Percentiles rank a stretch among this genome's conserved stretches.
These are phyloP conservation scores for Acrocephalus scirpaceus DNA, from an alignment of 2,797 vertebrate genomes.

Conservation along the genomic window DNA sequence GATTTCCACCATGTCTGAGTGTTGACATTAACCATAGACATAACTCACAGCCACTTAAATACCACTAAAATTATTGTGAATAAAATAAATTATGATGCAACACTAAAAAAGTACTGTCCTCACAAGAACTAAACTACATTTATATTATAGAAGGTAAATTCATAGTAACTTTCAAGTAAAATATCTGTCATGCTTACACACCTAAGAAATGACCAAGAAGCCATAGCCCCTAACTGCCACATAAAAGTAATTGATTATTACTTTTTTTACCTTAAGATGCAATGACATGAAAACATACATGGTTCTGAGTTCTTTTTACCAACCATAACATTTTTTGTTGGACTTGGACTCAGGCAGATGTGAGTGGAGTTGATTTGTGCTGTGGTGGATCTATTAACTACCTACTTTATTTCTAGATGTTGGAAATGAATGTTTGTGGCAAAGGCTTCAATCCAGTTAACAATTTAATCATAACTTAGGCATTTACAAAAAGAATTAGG, in stretches of 20 bases:
- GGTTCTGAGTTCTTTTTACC: neutral
- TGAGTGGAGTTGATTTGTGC: neutral
- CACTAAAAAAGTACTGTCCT: neutral
- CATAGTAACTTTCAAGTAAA: neutral
- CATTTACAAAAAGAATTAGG: neutral
- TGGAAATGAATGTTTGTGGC: neutral
- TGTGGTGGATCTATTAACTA: neutral
- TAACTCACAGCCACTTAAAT: neutral
- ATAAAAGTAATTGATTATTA: neutral
- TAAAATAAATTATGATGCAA: neutral
- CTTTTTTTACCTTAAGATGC: neutral
- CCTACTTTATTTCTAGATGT: neutral
- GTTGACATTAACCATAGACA: neutral
- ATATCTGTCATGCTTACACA: neutral
- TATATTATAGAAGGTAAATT: neutral
- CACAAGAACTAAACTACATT: neutral
- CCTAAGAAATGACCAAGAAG: neutral
- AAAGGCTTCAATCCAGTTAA: neutral
- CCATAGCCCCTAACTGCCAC: rapidly evolving
- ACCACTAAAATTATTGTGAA: neutral
- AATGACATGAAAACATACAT: neutral
- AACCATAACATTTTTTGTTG: neutral
- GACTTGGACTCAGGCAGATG: neutral
- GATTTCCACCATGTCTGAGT: neutral
- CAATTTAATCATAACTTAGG: neutral